Conservation (phyloP, 2,113 vertebrate genomes). For the Synchiropus splendidus region DNA sequence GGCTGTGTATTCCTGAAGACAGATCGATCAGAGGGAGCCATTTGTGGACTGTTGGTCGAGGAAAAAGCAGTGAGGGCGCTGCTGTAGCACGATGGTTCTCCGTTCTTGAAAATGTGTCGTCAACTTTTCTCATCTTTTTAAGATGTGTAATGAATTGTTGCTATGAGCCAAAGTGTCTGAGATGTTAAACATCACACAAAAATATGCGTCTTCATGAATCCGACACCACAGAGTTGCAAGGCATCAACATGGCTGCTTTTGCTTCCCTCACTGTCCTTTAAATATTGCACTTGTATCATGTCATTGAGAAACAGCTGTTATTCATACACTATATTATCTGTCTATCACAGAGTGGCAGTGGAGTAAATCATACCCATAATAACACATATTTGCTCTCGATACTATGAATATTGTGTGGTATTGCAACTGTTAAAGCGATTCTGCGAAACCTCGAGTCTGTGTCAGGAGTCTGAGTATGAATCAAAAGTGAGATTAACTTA, state of each 20-base stretch:
- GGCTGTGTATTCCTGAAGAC: conserved; percentile 68
- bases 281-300: conserved; percentile 46
- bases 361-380: conserved; percentile 15
- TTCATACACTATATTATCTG: conserved; percentile 26
- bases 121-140: conserved; percentile 22
- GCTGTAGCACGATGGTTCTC: conserved; percentile 9
- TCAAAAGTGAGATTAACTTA: no score
- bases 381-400: conserved; percentile 40
- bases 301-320: conserved; percentile 33
- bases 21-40: conserved; percentile 61
- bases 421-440: conserved; percentile 16
- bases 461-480: no score
- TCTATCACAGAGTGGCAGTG: conserved; percentile 28
- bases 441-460: no score
- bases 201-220: conserved; percentile 5
- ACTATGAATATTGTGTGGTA: conserved; percentile 25
- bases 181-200: conserved; percentile 26
- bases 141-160: not conserved
- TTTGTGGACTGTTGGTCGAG: conserved; percentile 42
- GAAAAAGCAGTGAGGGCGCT: conserved; percentile 10
- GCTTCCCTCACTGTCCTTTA: conserved; percentile 14
- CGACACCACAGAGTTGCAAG: not conserved
- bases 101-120: conserved; percentile 22
- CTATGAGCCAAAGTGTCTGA: not conserved
- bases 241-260: conserved; percentile 4